Evolutionary conservation across 2,797 vertebrate species (phyloP), one percentile per base, ranked within the genome.

Genomic region (Corythornis leucogaster): DNA sequence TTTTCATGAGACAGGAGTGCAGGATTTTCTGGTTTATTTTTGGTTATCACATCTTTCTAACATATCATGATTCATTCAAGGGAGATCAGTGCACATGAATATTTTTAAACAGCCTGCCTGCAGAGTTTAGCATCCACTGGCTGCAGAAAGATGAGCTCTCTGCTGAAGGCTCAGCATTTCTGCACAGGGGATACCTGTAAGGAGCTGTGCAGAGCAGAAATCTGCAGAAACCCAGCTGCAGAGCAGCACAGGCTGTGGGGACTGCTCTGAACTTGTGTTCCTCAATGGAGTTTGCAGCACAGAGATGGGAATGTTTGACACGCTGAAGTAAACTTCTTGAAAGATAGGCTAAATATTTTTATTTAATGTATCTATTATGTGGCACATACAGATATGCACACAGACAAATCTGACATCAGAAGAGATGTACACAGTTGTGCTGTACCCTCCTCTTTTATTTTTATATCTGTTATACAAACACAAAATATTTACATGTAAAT

Each of bases 21-120:
- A 78, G 79, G 89, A 87, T 92, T 91, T 89, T 95, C 76, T 87
- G 21, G 3, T 76, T 94, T 87, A 91, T 85, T 96, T 96, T 75
- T 78, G 63, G 92, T 86, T 87, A 76, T 87, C 43, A 22, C 53
- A 59, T 85, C 66, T 85, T 95, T 73, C 79, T 63, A 87, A 55
- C 55, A 87, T 62, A 85, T 76, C 22, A 28, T 50, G 35, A 35
- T 35, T 35, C 35, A 35, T 35, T 35, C 35, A 35, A 35, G 35
- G 35, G 11, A 35, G 35, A 35, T 35, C 35, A 35, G 35, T 35
- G 35, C 35, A 35, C 35, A 35, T 35, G 35, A 35, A 35, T 35
- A 35, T 35, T 35, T 35, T 11, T 35, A 35, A 35, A 35, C 5
- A 35, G 35, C 35, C 35, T 35, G 35, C 35, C 35, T 35, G 35